These are phyloP conservation scores for Zapornia atra DNA, from an alignment of 2,113 vertebrate genomes.

Conservation along the genomic window DNA sequence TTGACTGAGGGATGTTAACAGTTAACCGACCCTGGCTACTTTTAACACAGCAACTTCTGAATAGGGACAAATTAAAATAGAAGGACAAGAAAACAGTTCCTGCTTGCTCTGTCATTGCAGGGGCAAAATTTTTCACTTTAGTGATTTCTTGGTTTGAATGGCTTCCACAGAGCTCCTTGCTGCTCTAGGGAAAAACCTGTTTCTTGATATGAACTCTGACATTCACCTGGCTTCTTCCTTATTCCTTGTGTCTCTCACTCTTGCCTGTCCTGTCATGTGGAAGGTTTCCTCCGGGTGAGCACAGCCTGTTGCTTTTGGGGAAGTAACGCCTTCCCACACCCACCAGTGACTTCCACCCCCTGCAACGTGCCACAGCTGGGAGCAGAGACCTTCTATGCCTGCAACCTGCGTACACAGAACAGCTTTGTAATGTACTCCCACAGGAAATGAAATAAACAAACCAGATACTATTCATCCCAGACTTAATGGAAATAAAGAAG, in stretches of 20 bases:
- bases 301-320: background rate
- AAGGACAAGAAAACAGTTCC: background rate
- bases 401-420: background rate
- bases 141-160: background rate
- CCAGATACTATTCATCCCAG: background rate
- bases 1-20: background rate
- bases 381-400: background rate
- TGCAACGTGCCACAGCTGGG: fast-evolving
- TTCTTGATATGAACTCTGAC: background rate
- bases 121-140: background rate
- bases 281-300: background rate
- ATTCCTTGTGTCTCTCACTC: background rate
- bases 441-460: background rate
- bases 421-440: background rate
- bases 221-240: background rate
- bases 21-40: background rate
- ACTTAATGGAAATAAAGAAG: background rate
- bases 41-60: background rate
- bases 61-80: background rate
- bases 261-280: background rate
- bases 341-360: background rate
- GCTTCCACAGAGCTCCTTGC: background rate
- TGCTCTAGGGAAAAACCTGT: background rate
- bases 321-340: background rate
- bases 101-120: background rate